A percentile compares a stretch with the other conserved stretches of the same genome.
Conservation (phyloP, 2,113 vertebrate species). For the Ornithorhynchus anatinus region DNA sequence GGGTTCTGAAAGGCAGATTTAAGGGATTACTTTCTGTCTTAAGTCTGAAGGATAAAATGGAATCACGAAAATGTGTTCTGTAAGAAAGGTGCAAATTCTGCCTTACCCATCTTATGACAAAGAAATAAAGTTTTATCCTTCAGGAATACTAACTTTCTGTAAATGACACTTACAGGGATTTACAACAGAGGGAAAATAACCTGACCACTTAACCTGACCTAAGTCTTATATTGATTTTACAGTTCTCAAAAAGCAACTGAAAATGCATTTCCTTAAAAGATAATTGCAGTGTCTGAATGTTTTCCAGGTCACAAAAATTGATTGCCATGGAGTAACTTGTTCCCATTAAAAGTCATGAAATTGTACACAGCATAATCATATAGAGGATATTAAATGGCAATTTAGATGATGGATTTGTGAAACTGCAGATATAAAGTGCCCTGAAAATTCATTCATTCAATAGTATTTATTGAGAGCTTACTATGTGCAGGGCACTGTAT, state of each 20-base stretch:
- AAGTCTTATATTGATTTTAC: not conserved
- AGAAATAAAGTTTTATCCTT: slow-evolving; percentile 20
- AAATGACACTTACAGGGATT: not conserved
- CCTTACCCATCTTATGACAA: slow-evolving; percentile 9
- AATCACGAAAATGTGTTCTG: not conserved
- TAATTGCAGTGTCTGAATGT: not conserved
- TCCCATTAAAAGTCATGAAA: not conserved
- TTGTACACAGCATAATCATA: not conserved
- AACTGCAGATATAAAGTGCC: too few species aligned
- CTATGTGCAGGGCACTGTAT: too few species aligned
- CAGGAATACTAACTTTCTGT: not conserved
- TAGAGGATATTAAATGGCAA: not conserved
- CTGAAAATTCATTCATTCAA: too few species aligned
- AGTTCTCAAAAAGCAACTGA: slow-evolving; percentile 4
- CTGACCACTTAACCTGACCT: not conserved
- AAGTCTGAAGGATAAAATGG: too few species aligned
- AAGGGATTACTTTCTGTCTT: too few species aligned
- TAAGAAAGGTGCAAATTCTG: slow-evolving; percentile 1
- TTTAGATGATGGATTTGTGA: not conserved
- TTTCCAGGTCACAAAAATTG: not conserved
- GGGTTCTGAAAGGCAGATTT: too few species aligned
- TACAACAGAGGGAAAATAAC: not conserved
- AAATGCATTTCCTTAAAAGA: not conserved
- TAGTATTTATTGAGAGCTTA: too few species aligned
- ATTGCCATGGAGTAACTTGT: too few species aligned